Base-by-base conservation (phyloP, 2,113 vertebrate genomes). In the Polypterus senegalus region DNA sequence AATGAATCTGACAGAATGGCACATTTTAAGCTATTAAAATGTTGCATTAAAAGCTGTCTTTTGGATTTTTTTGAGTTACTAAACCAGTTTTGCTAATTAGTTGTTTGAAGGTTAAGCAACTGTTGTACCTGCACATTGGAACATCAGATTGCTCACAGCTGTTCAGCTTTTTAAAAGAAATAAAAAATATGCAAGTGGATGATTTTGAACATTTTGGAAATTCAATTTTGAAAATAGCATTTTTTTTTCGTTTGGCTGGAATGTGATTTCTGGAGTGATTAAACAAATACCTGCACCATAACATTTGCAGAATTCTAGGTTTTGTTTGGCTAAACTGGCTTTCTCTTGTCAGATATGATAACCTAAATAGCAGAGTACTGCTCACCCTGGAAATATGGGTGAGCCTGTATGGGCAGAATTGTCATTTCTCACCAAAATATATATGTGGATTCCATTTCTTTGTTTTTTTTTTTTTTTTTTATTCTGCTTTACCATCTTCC, bases 251-350 rank as follows among this genome's bases (percentile, higher is more conserved):
- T 27, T 27, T 27, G 27, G 27, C 27, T 27, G 27, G 27, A 27
- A 27, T 27, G 27, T 27, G 27, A 27, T 27, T 1, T 27, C 27
- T 27, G 27, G 27, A 27, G 27, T 27, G 27, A 27, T 27, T 27
- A 27, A 27, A 27, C 27, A 27, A 27, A 27, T 27, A 27, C 27
- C 27, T 27, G 27, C 27, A 27, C 27, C 27, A 27, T 27, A 27
- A 27, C 27, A 27, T 27, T 63, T 56, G 60, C 63, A 74, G 70
- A 71, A 70, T 60, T 65, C 69, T 73, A 44, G 71, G 58, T 68
- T 66, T 60, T 70, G 59, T 74, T 76, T 75, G 65, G 57, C 73
- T 54, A 1, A 55, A 43, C 1, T 6, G 54, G 48, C 63, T 0
- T 5, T 0, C 58, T 9, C 57, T 68, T 69, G 66, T 62, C 54